Evolutionary conservation across 2,888 invertebrate species (phyloP), one percentile per base, ranked within the genome.

Genomic region (Tenthredo distinguenda): DNA sequence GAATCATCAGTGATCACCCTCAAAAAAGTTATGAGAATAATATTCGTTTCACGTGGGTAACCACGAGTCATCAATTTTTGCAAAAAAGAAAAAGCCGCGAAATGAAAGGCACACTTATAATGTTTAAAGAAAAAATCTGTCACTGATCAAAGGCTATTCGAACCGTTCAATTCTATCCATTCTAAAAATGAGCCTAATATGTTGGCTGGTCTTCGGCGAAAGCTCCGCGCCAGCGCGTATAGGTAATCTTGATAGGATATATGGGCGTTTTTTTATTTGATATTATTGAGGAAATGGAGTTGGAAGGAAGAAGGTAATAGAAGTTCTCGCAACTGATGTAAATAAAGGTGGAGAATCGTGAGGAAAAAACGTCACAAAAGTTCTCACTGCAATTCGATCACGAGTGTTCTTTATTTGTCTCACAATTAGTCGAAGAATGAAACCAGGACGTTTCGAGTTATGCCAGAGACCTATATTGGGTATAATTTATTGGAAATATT

Each of bases 401-500:
- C 10, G 62, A 26, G 26, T 10, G 62, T 62, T 62, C 12, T 62
- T 15, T 12, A 68, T 21, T 43, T 43, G 43, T 74, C 31, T 74
- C 2, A 43, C 40, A 74, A 74, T 74, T 43, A 43, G 43, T 43
- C 10, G 12, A 74, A 74, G 40, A 74, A 74, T 74, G 72, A n/a
- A 74, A 74, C 72, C 72, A 62, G 79, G 79, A 55, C 79, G 79
- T 79, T 79, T 12, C 37, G 31, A 55, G 79, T 76, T 76, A 50
- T 76, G 26, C 50, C 47, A 47, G 76, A 76, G 50, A 76, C 68
- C 68, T 37, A 62, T 58, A 40, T 50, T 15, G 21, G 50, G 58
- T 81, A 81, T 81, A n/a, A 81, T 81, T 81, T 81, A 81, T 81
- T 40, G 83, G 68, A 83, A 83, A 68, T 65, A 68, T 68, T 83